Base-by-base conservation (phyloP, 2,113 vertebrate genomes). In the Nycticryphes semicollaris region DNA sequence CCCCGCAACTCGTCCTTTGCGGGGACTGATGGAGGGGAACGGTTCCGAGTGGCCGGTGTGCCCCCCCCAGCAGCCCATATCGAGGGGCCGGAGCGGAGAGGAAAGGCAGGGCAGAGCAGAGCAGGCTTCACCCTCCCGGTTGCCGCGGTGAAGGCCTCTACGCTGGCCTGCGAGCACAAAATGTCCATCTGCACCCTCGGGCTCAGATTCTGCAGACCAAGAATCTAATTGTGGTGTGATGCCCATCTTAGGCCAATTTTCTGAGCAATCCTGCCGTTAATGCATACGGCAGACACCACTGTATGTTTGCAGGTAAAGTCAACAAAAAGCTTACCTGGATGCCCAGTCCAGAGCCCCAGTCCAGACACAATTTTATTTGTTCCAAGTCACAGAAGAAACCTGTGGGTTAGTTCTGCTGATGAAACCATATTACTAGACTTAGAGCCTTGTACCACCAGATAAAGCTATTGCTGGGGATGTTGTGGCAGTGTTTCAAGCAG, bases 231-330 rank as follows among this genome's bases (percentile, higher is more conserved):
- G 28, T 28, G 2, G 3, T 12, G 22, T 6, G 9, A 9, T 25
- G 10, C 5, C 11, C 7, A 2, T 13, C 54, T 24, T 9, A 17
- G 47, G 41, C 10, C 45, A 22, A 0, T 57, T 81, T 51, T 57
- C 12, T 23, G 31, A 27, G 35, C 23, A 16, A 0, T 48, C n/a
- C 13, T 0, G 2, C 12, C 2, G 2, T 30, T 30, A 14, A 25
- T 0, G 0, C 6, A 1, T 8, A 7, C 0, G 0, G 3, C 2
- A 10, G 23, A 7, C 10, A 7, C 7, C 9, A 3, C 7, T 45
- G 0, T 7, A 60, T 30, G 13, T 56, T 60, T 85, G 15, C 28
- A 12, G 17, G 53, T 57, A 22, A 43, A 56, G 8, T 51, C 27
- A 11, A 28, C 3, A 3, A 25, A 30, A 81, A 59, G 9, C 12